phyloP scores from a whole-genome alignment of 2,888 invertebrate species.

The Ischnura elegans region DNA sequence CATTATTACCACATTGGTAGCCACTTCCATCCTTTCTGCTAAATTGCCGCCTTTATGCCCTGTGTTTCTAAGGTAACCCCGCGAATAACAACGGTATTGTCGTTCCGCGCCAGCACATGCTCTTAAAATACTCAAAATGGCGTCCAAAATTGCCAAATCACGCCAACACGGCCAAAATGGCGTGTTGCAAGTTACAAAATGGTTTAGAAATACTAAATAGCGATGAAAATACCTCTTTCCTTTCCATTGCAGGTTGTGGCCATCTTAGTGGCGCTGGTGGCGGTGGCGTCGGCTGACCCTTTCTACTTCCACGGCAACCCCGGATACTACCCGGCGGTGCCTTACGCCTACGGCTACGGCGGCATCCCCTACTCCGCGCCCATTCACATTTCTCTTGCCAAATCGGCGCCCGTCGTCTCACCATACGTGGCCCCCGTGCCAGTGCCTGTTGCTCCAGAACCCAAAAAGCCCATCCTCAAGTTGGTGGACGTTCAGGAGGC shows the following conservation, averaged over 20 bases:
- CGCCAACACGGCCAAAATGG: too few relatives aligned
- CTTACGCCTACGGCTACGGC: slow-evolving; percentile 20
- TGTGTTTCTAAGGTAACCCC: too few relatives aligned
- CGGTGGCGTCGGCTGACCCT: background rate
- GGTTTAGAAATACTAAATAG: too few relatives aligned
- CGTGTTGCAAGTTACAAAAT: too few relatives aligned
- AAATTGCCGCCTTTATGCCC: too few relatives aligned
- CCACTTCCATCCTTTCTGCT: too few relatives aligned
- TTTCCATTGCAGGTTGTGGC: background rate
- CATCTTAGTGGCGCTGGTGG: background rate
- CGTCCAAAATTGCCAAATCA: too few relatives aligned
- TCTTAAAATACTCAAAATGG: too few relatives aligned
- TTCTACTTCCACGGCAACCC: slow-evolving; percentile 4
- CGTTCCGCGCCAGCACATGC: too few relatives aligned
- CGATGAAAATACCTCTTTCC: too few relatives aligned
- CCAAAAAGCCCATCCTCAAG: slow-evolving; percentile 33
- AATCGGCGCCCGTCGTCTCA: background rate
- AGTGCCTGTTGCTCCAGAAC: background rate
- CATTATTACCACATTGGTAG: too few relatives aligned
- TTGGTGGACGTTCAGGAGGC: slow-evolving; percentile 81
- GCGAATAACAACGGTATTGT: too few relatives aligned
- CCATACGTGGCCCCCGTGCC: background rate
- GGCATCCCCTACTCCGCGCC: slow-evolving; percentile 54
- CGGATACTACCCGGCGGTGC: background rate
- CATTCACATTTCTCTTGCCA: slow-evolving; percentile 42